A percentile compares a stretch with the other conserved stretches of the same genome.
Conservation (phyloP, 2,113 vertebrate species). For the Ageneiosus marmoratus region DNA sequence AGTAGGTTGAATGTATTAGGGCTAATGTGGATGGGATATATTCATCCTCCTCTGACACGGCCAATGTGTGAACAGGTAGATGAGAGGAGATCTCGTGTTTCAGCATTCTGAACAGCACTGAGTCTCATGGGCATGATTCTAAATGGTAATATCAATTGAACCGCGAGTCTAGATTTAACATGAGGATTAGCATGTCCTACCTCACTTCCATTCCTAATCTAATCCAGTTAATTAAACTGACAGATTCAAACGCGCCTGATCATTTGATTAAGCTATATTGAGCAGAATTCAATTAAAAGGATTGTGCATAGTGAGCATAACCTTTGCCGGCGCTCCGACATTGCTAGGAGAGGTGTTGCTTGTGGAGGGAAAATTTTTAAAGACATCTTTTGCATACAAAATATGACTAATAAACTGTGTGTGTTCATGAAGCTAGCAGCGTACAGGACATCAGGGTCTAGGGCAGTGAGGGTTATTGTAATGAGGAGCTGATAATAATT, state of each 20-base stretch:
- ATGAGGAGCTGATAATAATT: conserved; percentile 5
- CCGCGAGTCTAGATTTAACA: conserved; percentile 61
- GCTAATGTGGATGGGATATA: background rate
- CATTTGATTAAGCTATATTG: conserved; percentile 70
- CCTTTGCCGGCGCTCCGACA: conserved; percentile 10
- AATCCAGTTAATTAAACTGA: conserved; percentile 63
- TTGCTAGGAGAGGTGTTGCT: background rate
- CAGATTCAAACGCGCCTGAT: conserved; percentile 62
- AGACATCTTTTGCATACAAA: background rate
- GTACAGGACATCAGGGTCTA: background rate
- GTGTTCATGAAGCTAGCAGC: background rate
- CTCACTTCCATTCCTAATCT: conserved; percentile 62
- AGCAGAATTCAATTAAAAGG: conserved; percentile 70
- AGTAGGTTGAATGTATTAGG: background rate
- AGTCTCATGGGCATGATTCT: conserved; percentile 9
- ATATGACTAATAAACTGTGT: conserved; percentile 3
- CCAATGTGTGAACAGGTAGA: background rate
- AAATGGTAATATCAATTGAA: conserved; percentile 53
- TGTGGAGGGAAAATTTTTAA: background rate
- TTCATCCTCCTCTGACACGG: conserved; percentile 1
- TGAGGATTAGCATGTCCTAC: conserved; percentile 61
- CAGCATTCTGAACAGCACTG: background rate
- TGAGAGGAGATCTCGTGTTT: background rate
- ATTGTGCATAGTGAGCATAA: conserved; percentile 36
- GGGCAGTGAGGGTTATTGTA: conserved; percentile 20